phyloP scores from a whole-genome alignment of 1,140 invertebrate species.

The Bombus balteatus region DNA sequence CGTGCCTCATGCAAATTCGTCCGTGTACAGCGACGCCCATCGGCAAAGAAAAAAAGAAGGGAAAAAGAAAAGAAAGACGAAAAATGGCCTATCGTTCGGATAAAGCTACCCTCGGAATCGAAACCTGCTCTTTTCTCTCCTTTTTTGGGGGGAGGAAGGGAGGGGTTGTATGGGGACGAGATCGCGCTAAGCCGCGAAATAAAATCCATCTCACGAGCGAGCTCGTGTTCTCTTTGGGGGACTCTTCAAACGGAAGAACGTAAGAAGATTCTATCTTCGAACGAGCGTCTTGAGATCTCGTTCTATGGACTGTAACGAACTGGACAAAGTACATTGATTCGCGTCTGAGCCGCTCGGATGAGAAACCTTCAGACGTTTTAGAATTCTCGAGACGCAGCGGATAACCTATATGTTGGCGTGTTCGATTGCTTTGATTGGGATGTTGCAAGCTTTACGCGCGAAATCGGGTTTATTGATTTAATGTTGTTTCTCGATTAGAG shows the following conservation, averaged over 20 bases:
- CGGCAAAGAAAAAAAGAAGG: constrained; percentile 3
- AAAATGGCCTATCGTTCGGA: constrained; percentile 50
- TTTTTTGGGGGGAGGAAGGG: background rate
- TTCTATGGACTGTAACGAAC: constrained; percentile 33
- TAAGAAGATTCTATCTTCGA: constrained; percentile 14
- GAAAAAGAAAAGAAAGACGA: constrained; percentile 8
- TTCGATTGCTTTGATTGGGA: background rate
- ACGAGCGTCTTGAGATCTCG: constrained; percentile 25
- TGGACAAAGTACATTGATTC: constrained; percentile 43
- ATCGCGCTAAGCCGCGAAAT: constrained; percentile 67
- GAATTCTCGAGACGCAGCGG: background rate
- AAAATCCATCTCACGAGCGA: constrained; percentile 63
- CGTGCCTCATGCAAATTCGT: constrained; percentile 68
- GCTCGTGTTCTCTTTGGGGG: background rate
- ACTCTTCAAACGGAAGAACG: constrained; percentile 14
- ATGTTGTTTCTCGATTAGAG: background rate
- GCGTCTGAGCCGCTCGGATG: background rate
- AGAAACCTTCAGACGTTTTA: constrained; percentile 7
- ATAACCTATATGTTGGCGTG: background rate
- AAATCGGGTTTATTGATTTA: background rate
- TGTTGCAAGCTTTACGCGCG: background rate
- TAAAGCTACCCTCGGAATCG: constrained; percentile 53
- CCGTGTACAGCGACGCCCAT: constrained; percentile 18
- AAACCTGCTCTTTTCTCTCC: constrained; percentile 40
- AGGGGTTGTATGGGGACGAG: background rate